phyloP scores from a whole-genome alignment of 2,888 invertebrate species.

The Nasonia oneida region DNA sequence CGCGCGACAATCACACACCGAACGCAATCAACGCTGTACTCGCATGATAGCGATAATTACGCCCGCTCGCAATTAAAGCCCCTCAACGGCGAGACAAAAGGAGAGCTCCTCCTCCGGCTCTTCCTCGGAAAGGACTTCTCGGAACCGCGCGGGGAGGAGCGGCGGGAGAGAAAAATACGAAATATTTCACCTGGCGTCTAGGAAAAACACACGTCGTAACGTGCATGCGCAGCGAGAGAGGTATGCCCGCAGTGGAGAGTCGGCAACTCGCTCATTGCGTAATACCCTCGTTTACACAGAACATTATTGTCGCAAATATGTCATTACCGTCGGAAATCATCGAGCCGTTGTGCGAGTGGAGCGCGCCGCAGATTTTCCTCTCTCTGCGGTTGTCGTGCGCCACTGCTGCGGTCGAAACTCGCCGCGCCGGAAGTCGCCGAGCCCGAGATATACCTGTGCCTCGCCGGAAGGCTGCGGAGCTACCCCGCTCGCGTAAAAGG shows the following conservation, averaged over 20 bases:
- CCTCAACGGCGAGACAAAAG: background rate
- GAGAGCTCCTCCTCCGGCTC: background rate
- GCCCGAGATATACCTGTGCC: conserved; percentile 12
- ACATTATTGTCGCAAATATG: conserved; percentile 75
- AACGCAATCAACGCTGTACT: conserved; percentile 35
- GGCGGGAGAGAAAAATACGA: background rate
- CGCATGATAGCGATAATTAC: conserved; percentile 3
- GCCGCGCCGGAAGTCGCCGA: conserved; percentile 69
- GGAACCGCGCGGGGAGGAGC: background rate
- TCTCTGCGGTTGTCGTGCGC: conserved; percentile 15
- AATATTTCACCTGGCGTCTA: conserved; percentile 5
- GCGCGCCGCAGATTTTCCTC: conserved; percentile 70
- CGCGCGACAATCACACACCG: background rate
- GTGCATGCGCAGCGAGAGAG: background rate
- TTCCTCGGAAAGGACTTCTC: background rate
- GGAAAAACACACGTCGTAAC: background rate
- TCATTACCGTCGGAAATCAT: conserved; percentile 74
- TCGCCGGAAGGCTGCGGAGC: conserved; percentile 61
- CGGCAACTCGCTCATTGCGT: conserved; percentile 66
- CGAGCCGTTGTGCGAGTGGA: conserved; percentile 69
- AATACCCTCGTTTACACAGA: conserved; percentile 75
- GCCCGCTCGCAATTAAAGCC: conserved; percentile 14
- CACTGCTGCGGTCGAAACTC: conserved; percentile 57
- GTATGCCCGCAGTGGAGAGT: background rate
- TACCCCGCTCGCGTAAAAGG: conserved; percentile 59